phyloP scores from a whole-genome alignment of 2,888 invertebrate species.

The Ormyrus pomaceus region DNA sequence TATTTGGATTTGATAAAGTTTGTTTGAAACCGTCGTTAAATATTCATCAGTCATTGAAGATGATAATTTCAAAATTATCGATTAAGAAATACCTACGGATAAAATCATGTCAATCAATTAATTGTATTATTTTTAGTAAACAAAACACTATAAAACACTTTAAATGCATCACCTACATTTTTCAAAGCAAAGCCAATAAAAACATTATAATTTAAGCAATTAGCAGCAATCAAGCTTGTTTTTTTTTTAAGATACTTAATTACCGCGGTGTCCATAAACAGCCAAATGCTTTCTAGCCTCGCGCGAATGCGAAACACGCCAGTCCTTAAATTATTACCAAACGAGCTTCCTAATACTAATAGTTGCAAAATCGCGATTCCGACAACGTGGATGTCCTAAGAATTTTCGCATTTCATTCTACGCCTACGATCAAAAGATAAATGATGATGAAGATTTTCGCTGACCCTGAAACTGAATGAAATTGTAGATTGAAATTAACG shows the following conservation, averaged over 20 bases:
- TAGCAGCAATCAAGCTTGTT: not conserved
- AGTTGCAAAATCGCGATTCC: not conserved
- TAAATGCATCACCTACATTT: not conserved
- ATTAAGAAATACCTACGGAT: too few relatives aligned
- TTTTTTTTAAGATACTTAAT: not conserved
- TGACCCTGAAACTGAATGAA: too few relatives aligned
- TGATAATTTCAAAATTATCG: too few relatives aligned
- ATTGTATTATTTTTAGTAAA: too few relatives aligned
- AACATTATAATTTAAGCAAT: not conserved
- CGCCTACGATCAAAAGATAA: not conserved
- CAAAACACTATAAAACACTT: too few relatives aligned
- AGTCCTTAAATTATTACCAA: not conserved
- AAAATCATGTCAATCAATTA: too few relatives aligned
- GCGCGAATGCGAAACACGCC: not conserved
- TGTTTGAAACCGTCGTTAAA: too few relatives aligned
- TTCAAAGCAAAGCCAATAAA: not conserved
- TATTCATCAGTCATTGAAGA: too few relatives aligned
- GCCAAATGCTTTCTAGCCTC: not conserved
- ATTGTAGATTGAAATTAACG: too few relatives aligned
- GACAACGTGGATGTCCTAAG: slow-evolving; percentile 5
- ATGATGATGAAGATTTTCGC: too few relatives aligned
- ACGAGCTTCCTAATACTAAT: too few relatives aligned
- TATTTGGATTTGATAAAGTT: too few relatives aligned
- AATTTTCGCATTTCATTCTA: not conserved
- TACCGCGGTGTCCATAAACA: not conserved